phyloP scores from a whole-genome alignment of 2,888 invertebrate genomes.

The Sipunculus nudus region DNA sequence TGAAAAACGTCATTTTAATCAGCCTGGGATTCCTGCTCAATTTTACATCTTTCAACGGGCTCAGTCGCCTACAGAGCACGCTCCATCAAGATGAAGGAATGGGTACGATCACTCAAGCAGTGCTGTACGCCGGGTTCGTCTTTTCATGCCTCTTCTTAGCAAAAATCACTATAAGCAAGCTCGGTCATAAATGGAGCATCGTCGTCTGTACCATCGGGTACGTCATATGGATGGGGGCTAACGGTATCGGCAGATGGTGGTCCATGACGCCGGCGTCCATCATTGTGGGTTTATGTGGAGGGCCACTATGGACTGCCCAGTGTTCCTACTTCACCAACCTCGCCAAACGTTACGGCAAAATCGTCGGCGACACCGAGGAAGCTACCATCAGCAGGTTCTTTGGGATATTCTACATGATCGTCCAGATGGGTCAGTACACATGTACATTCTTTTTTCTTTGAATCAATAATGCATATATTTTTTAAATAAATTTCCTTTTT shows the following conservation, averaged over 20 bases:
- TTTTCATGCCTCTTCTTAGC: conserved; percentile 91
- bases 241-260: conserved; percentile 78
- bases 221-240: conserved; percentile 91
- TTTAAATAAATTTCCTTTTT: too few species aligned
- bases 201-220: conserved; percentile 92
- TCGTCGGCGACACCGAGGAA: conserved; percentile 81
- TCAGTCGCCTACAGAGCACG: conserved; percentile 78
- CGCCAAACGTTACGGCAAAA: conserved; percentile 76
- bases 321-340: conserved; percentile 87
- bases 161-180: conserved; percentile 44
- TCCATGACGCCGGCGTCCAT: conserved; percentile 82
- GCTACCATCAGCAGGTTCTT: conserved; percentile 96
- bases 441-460: too few species aligned
- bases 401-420: conserved; percentile 97
- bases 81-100: conserved; percentile 89
- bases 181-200: conserved; percentile 84
- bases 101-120: conserved; percentile 88
- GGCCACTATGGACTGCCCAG: conserved; percentile 99
- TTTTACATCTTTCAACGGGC: conserved; percentile 92
- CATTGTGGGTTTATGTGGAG: conserved; percentile 92
- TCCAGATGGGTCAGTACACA: conserved; percentile 94
- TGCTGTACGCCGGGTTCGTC: conserved; percentile 91
- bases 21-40: conserved; percentile 94
- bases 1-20: conserved; percentile 90
- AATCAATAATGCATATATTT: too few species aligned